Evolutionary conservation across 2,113 vertebrate species (phyloP), one percentile per base, ranked within the genome.

Genomic region (Penelope pileata): DNA sequence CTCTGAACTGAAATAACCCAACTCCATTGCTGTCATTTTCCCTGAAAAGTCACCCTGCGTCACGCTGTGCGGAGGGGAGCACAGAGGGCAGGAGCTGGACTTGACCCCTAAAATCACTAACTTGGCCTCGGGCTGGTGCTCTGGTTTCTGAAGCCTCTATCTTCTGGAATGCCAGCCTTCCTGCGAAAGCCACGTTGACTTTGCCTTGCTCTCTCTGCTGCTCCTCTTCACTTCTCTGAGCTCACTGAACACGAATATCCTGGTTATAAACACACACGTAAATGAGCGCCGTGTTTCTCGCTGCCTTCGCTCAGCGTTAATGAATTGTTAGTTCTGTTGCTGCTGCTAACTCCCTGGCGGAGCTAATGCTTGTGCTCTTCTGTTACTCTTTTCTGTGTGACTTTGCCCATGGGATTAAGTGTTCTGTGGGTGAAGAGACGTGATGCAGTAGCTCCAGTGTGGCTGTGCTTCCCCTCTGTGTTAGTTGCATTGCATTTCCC

Each of bases 1-100:
- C 83, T 93, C 66, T 27, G 82, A n/a, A 56, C 96, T 74, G 59
- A 95, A 97, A 95, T 97, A 96, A 96, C 94, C 93, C 83, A 51
- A 73, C 90, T 91, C 91, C 59, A 8, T 63, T 92, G 95, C 43
- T 74, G 86, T 94, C 95, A 95, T 93, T 88, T 32, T 83, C 96
- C 96, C 82, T 94, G 91, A 96, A 96, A 96, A 94, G 93, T 73
- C 83, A 83, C 69, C 76, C 77, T 96, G 85, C 59, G 72, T 95
- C 97, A 93, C 21, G 29, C 63, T 47, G 60, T 0, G 67, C 15
- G 64, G 62, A 73, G 50, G 11, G 36, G 45, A 56, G 43, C 38
- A 60, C 14, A 66, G 67, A n/a, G 9, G 48, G 40, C 56, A 56
- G 74, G 62, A 92, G 85, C 72, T 72, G 36, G 32, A 48, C 62